Evolutionary conservation across 1,140 invertebrate species (phyloP), one percentile per base, ranked within the genome.

Genomic region (Philotrypesis tridentata): DNA sequence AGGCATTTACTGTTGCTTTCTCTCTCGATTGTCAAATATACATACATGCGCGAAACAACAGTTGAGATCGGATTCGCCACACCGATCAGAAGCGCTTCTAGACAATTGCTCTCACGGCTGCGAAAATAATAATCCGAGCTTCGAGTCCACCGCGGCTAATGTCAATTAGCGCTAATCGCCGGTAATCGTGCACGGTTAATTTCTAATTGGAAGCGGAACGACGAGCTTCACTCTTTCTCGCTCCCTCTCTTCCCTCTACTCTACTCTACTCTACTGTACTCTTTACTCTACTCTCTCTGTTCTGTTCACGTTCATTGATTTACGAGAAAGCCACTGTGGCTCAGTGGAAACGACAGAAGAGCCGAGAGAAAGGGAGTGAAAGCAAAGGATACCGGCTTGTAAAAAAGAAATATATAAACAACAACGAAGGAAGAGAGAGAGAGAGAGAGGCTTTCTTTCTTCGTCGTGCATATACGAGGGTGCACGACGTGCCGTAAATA

Each of bases 161-260:
- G 87, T 83, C 88, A 90, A 90, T 89, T 89, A 88, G 60, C 84
- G 83, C 86, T 88, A 87, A 89, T 89, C 85, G 85, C 71, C 63
- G 80, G 11, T 88, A 90, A 90, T 90, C 87, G 85, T 80, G 83
- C 83, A 33, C 79, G 82, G 79, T 86, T 90, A 88, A 90, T 89
- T 89, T 84, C 84, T 86, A 89, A 90, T 89, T 90, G 79, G 75
- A 79, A 84, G 81, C 75, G 83, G 82, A 87, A 82, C 71, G 63
- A 21, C 14, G 83, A 82, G 82, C 63, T 17, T 1, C 40, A 65
- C 33, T 63, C 31, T 82, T 82, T 84, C 82, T 82, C 43, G 72
- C 23, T 21, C 37, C 9, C 33, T 61, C 25, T 37, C n/a, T n/a
- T n/a, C n/a, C n/a, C n/a, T n/a, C n/a, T n/a, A n/a, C n/a, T n/a